Conservation (phyloP, 2,113 vertebrate species). For the Cinclus mexicanus region DNA sequence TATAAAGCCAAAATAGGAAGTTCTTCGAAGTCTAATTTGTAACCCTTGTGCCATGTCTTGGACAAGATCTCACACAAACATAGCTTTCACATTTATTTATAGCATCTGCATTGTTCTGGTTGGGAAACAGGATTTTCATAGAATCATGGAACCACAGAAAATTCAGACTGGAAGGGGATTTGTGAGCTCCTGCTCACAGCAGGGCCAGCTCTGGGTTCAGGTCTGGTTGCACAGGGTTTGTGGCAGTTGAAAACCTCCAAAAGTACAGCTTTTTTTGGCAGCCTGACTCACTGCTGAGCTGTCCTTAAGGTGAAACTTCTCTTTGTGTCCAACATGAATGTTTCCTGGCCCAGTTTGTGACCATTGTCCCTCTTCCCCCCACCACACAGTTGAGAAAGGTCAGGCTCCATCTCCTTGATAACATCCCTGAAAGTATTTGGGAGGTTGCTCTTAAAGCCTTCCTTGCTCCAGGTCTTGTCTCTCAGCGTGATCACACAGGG, state of each 20-base stretch:
- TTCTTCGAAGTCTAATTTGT: background rate
- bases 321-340: background rate
- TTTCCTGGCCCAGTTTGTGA: accelerated
- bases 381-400: background rate
- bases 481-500: background rate
- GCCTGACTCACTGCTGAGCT: background rate
- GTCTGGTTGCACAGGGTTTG: background rate
- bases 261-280: background rate
- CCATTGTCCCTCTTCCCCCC: background rate
- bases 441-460: background rate
- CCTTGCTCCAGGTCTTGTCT: background rate
- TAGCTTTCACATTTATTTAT: background rate
- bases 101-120: background rate
- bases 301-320: background rate
- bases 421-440: background rate
- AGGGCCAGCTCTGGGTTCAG: background rate
- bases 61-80: background rate
- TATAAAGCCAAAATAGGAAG: background rate
- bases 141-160: background rate
- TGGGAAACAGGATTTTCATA: background rate
- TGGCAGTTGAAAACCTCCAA: background rate
- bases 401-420: background rate
- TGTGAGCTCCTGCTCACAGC: background rate
- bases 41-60: background rate
- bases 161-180: background rate